Evolutionary conservation across 2,113 vertebrate genomes (phyloP), one percentile per base, ranked within the genome.

Genomic region (Motacilla alba): DNA sequence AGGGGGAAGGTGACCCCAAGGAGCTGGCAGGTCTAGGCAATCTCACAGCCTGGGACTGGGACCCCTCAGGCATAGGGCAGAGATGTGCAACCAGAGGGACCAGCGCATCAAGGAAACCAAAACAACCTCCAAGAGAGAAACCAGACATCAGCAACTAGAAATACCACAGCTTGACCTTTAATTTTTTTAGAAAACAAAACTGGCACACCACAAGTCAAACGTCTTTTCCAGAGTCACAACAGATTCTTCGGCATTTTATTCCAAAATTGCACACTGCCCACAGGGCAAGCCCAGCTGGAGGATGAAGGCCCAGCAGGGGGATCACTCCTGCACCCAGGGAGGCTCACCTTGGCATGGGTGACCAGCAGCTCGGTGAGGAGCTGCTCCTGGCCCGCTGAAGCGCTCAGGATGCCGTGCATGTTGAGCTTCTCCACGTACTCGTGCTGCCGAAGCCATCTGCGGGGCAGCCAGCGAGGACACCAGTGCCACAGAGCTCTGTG

Each of bases 361-460:
- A 99, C 98, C 87, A 99, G 98, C 66, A 99, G 96, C 91, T 99
- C 99, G 9, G 98, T 98, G 63, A 99, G 98, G 72, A 98, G 98
- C 97, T 99, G 99, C 12, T 99, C 98, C 56, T 98, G 98, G 88
- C 98, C 97, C 4, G 93, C 52, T 0, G 98, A 98, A 60, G 98
- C 99, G 4, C 98, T 98, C 74, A 99, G 96, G 94, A 99, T 98
- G 8, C 99, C 98, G 41, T 99, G 99, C 98, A 99, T 99, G 96
- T 99, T 99, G 28, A 99, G 98, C 96, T 99, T 99, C 97, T 99
- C 99, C 49, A 99, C 97, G 9, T 95, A 96, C 56, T 99, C 99
- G 1, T 99, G 99, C 81, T 99, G 99, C 80, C 60, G 98, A 89
- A 98, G 98, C 99, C 99, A 99, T 89, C 99, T 99, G 96, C 9